Evolutionary conservation across 2,113 vertebrate genomes (phyloP), one percentile per base, ranked within the genome.

Genomic region (Tachysurus vachellii): DNA sequence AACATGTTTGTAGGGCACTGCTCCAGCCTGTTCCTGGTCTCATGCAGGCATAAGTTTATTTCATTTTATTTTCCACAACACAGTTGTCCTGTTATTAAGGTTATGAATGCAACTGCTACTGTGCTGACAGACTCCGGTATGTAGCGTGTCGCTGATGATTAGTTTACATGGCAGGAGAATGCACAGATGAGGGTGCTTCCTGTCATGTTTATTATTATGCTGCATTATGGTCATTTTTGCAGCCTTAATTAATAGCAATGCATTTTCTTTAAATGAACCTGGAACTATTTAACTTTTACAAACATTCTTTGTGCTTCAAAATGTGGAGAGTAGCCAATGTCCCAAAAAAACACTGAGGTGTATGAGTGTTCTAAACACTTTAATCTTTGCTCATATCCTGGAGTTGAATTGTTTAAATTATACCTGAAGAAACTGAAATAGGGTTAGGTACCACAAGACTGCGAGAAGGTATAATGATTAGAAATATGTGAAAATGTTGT

Each of bases 151-250:
- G 81, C 59, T 86, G 85, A 76, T 91, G 89, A 90, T 91, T 91
- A 87, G 82, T 86, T 89, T 87, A 80, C 84, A 76, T 86, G 80
- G 85, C 66, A 75, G 82, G 91, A 91, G 77, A 88, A 87, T 87
- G 82, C 89, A 90, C 89, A 90, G 85, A 87, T 88, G 82, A 87
- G 64, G 70, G 82, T 70, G 86, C 75, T 87, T 85, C 86, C 86
- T 89, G 89, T 89, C 83, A 44, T 90, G 86, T 90, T 89, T 90
- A 90, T 87, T 89, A 88, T 91, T 86, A 82, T 28, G 80, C 85
- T 70, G 62, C 83, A 88, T 89, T 90, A 88, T 85, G 86, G 86
- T 87, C 88, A 85, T 84, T 88, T 88, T 77, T 80, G 68, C 70
- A 77, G 76, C 56, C 61, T 61, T 90, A 90, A 88, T 85, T 88